These are phyloP conservation scores for Delia radicum DNA, from an alignment of 1,140 invertebrate species.

Conservation along the genomic window DNA sequence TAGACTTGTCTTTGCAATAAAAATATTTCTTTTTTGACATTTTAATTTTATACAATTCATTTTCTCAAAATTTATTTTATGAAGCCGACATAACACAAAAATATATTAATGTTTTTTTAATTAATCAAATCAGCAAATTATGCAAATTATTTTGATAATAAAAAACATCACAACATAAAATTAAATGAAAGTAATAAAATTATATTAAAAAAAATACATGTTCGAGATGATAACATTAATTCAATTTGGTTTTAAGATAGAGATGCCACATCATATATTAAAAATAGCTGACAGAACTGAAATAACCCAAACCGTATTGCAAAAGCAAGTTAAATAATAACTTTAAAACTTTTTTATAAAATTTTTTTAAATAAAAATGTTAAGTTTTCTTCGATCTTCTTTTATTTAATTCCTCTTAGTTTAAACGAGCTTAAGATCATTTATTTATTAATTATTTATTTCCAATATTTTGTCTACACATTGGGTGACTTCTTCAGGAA, in stretches of 20 bases:
- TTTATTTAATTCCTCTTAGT: too few relatives aligned
- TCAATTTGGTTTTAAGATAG: neutral
- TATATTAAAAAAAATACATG: neutral
- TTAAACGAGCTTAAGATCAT: too few relatives aligned
- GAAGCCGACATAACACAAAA: neutral
- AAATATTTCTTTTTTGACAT: neutral
- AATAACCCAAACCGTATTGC: too few relatives aligned
- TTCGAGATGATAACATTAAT: neutral
- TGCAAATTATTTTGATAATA: slow-evolving; percentile 16
- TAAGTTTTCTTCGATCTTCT: too few relatives aligned
- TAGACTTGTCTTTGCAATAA: neutral
- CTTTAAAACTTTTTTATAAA: too few relatives aligned
- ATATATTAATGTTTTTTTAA: slow-evolving; percentile 17
- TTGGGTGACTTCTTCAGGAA: too few relatives aligned
- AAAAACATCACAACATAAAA: neutral
- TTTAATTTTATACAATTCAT: neutral
- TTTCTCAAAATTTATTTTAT: neutral
- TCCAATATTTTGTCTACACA: too few relatives aligned
- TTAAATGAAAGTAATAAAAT: neutral
- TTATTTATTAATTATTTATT: too few relatives aligned
- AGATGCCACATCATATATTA: too few relatives aligned
- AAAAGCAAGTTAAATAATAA: too few relatives aligned
- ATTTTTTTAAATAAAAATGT: too few relatives aligned
- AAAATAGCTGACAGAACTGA: too few relatives aligned
- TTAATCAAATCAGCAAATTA: slow-evolving; percentile 21